Evolutionary conservation across 2,888 invertebrate genomes (phyloP).

Genomic region (Tineola bisselliella): DNA sequence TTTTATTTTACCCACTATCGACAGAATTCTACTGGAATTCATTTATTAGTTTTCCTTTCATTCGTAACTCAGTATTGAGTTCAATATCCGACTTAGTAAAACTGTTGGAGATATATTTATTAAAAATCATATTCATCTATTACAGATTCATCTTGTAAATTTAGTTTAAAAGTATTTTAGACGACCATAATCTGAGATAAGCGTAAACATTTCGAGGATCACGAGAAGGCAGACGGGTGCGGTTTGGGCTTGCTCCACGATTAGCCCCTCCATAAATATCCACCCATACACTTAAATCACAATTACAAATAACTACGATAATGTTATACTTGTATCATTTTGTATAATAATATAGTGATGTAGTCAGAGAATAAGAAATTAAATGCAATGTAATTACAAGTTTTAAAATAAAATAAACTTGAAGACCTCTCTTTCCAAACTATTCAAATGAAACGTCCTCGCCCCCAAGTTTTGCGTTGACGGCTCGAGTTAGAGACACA

Average conservation of each 20-base stretch:
- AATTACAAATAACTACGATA: background rate
- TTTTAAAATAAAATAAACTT: background rate
- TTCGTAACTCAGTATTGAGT: background rate
- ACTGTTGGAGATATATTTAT: background rate
- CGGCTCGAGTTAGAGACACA: slow-evolving; percentile 25
- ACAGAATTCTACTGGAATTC: background rate
- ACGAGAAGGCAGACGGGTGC: slow-evolving; percentile 23
- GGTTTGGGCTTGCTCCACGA: slow-evolving; percentile 39
- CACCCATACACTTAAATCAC: slow-evolving; percentile 24
- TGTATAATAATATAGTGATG: too few species aligned
- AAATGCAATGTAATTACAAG: background rate
- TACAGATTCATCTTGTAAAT: background rate
- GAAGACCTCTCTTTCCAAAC: slow-evolving; percentile 15
- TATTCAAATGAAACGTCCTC: slow-evolving; percentile 23
- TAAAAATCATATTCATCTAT: background rate
- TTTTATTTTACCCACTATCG: slow-evolving; percentile 4
- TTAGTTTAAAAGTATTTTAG: background rate
- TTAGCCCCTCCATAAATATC: slow-evolving; percentile 62
- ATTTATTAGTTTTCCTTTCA: slow-evolving; percentile 5
- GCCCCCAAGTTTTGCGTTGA: slow-evolving; percentile 21
- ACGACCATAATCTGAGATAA: background rate
- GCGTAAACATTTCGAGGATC: background rate
- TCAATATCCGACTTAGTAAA: background rate
- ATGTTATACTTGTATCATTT: background rate
- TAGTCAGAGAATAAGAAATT: background rate